Evolutionary conservation across 2,113 vertebrate species (phyloP).

Genomic region (Spea multiplicata): DNA sequence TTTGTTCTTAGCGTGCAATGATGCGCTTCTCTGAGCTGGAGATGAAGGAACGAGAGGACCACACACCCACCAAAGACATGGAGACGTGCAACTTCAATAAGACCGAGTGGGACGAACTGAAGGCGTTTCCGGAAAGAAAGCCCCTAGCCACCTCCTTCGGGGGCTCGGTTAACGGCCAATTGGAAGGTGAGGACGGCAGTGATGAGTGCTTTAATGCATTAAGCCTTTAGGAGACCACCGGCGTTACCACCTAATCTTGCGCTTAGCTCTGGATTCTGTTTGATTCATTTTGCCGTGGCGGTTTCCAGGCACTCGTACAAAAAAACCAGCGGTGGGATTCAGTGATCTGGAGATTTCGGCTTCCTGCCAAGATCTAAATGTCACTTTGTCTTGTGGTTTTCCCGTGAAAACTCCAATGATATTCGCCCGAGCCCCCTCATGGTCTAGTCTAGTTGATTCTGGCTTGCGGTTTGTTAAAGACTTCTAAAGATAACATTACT

Average conservation of each 20-base stretch:
- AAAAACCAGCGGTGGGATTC: constrained; percentile 23
- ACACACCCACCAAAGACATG: constrained; percentile 79
- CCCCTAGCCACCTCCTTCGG: constrained; percentile 72
- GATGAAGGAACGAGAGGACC: constrained; percentile 89
- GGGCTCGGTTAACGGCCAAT: constrained; percentile 65
- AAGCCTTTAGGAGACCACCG: neutral
- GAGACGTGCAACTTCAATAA: constrained; percentile 78
- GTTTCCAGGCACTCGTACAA: constrained; percentile 19
- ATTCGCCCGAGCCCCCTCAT: constrained; percentile 18
- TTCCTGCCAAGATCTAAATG: neutral
- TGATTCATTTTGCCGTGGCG: constrained; percentile 5
- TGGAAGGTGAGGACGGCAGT: constrained; percentile 58
- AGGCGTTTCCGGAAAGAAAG: constrained; percentile 76
- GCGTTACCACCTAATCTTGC: constrained; percentile 21
- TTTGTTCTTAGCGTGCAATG: constrained; percentile 89
- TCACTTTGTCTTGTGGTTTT: constrained; percentile 27
- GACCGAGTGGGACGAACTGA: constrained; percentile 77
- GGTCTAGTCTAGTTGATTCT: constrained; percentile 20
- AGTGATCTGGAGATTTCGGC: constrained; percentile 17
- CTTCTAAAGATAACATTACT: too few species aligned
- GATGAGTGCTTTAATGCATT: constrained; percentile 54
- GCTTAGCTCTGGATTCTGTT: neutral
- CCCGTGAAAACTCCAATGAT: constrained; percentile 22
- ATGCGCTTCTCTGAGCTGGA: constrained; percentile 96
- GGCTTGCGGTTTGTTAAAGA: constrained; percentile 20